A percentile compares a stretch with the other conserved stretches of the same genome.
These are phyloP conservation scores for Euura saliciscinereae DNA, from an alignment of 1,140 invertebrate genomes.

Conservation along the genomic window DNA sequence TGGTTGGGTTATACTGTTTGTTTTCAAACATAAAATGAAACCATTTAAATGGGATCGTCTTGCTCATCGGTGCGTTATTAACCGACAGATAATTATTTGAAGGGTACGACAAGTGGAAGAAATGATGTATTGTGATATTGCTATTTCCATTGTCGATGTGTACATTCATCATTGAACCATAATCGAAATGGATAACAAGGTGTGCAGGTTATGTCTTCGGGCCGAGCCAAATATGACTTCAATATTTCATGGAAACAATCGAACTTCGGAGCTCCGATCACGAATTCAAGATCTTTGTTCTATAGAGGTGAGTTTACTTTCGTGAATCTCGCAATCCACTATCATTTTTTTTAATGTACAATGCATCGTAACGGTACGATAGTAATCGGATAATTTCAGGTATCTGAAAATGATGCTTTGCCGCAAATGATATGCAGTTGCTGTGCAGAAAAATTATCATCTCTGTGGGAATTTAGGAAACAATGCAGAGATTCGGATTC, in stretches of 20 bases:
- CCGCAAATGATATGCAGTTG: slow-evolving; percentile 5
- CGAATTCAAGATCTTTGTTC: slow-evolving; percentile 11
- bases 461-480: neutral
- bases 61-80: too few relatives aligned
- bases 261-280: slow-evolving; percentile 4
- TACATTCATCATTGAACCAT: neutral
- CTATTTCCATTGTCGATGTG: neutral
- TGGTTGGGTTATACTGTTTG: too few relatives aligned
- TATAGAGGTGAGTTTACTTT: slow-evolving; percentile 11
- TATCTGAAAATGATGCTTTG: slow-evolving; percentile 9
- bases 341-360: neutral
- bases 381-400: neutral
- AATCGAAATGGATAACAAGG: slow-evolving; percentile 7
- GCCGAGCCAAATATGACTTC: slow-evolving; percentile 2
- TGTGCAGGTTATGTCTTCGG: slow-evolving; percentile 16
- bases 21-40: too few relatives aligned
- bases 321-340: neutral
- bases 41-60: too few relatives aligned
- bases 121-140: too few relatives aligned
- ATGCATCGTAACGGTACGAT: neutral
- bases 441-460: slow-evolving; percentile 8
- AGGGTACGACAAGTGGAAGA: too few relatives aligned
- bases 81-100: too few relatives aligned
- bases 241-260: slow-evolving; percentile 4
- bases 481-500: slow-evolving; percentile 9